Evolutionary conservation across 2,797 vertebrate species (phyloP), one percentile per base, ranked within the genome.

Genomic region (Danio kyathit): DNA sequence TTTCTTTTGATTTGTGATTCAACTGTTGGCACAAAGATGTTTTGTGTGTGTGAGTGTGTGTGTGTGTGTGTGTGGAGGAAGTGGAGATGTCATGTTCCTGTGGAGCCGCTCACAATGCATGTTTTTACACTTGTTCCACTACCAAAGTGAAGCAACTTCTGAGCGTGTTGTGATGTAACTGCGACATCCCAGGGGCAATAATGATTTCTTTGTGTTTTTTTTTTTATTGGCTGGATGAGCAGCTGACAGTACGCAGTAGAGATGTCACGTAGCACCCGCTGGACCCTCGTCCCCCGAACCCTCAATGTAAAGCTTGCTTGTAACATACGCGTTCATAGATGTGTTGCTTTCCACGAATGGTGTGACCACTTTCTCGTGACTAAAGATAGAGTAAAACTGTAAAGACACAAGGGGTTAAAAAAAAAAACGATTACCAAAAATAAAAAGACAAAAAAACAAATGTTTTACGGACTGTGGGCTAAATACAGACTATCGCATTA

Each of bases 311-410:
- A 93, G 95, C 96, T 97, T 96, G 96, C 97, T 93, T 98, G 97
- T 98, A 97, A 96, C 95, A 96, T 95, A 95, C 94, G 96, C 96
- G 89, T 96, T 95, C 95, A 95, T 95, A 92, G 94, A 95, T 94
- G 92, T 95, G 95, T 97, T 95, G 94, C 94, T 95, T 93, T 93
- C 92, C 92, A 94, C 88, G 89, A 87, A 93, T 86, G 76, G 86
- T 91, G 94, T 95, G 93, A 95, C 95, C 95, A 94, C 95, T 94
- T 94, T 94, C 93, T 94, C 93, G 93, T 89, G 90, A 91, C 91
- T 93, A 92, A 93, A 94, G 93, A 89, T 89, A 86, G 87, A 88
- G 88, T 93, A 90, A 88, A 90, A 86, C 80, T 86, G 88, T 83
- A 89, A 86, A 87, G 86, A 87, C 88, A 90, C 88, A 93, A 90